Conservation (phyloP, 92 coral and sea anemone genomes). For the Parazoanthus swiftii region DNA sequence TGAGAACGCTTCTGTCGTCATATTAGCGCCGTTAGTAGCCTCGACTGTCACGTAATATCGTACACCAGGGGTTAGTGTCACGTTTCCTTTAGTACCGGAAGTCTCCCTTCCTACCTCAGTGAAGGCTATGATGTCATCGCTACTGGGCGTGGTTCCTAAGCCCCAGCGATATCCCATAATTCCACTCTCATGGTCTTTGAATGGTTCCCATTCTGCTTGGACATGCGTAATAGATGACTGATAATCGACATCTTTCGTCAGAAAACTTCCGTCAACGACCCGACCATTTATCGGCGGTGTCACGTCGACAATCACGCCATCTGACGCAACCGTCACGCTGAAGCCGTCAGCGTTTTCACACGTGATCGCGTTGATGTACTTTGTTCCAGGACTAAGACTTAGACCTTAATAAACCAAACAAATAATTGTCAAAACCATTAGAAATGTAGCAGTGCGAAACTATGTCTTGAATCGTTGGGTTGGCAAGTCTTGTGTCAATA, state of each 20-base stretch:
- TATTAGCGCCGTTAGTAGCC: conserved; percentile 63
- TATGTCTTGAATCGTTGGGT: no score
- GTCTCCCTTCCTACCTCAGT: conserved; percentile 43
- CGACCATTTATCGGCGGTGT: conserved; percentile 55
- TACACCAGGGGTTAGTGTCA: conserved; percentile 39
- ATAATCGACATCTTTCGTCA: conserved; percentile 15
- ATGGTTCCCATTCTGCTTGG: conserved; percentile 68
- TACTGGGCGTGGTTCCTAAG: conserved; percentile 79
- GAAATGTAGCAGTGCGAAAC: no score
- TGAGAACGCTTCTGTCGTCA: conserved; percentile 86
- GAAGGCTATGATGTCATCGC: conserved; percentile 71
- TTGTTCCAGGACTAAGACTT: conserved; percentile 79
- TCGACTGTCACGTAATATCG: conserved; percentile 52
- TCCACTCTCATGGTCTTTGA: conserved; percentile 80
- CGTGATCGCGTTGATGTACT: conserved; percentile 70
- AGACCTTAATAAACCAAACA: conserved; percentile 50
- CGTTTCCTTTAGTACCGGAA: conserved; percentile 41
- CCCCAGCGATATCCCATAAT: conserved; percentile 86
- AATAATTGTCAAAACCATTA: no score
- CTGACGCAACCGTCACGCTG: conserved; percentile 59
- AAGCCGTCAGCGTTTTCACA: conserved; percentile 88
- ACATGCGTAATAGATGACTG: conserved; percentile 50
- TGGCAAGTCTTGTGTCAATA: no score
- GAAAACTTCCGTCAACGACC: conserved; percentile 48
- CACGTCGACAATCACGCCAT: conserved; percentile 67